Percentiles rank a stretch among this genome's conserved stretches.
Evolutionary conservation across 2,888 invertebrate species (phyloP).

Genomic region (Chironomus tentans): DNA sequence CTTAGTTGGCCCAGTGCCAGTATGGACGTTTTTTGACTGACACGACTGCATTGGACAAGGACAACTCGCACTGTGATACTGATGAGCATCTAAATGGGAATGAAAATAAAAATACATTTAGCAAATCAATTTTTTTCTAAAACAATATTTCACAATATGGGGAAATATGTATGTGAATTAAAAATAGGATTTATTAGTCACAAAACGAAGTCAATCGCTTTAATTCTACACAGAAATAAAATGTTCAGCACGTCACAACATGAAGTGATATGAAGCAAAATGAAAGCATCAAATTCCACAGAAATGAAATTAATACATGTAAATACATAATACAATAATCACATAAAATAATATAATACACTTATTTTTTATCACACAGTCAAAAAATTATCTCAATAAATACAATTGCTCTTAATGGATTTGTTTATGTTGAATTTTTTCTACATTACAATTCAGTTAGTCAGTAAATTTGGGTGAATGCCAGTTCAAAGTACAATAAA

Average conservation of each 20-base stretch:
- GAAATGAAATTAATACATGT: no score
- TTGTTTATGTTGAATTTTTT: no score
- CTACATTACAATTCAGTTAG: no score
- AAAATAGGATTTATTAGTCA: not conserved
- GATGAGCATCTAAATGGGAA: conserved; percentile 37
- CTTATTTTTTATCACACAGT: not conserved
- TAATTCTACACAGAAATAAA: not conserved
- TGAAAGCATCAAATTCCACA: not conserved
- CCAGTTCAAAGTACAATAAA: no score
- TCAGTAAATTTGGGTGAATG: no score
- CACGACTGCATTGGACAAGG: conserved; percentile 88
- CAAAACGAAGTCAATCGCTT: not conserved
- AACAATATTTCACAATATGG: not conserved
- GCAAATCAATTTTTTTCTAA: not conserved
- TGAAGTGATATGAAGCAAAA: not conserved
- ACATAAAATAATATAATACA: not conserved
- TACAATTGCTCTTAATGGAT: not conserved
- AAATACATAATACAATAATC: no score
- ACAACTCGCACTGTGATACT: conserved; percentile 49
- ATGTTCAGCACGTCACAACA: not conserved
- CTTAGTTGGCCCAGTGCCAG: conserved; percentile 59
- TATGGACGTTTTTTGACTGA: conserved; percentile 92
- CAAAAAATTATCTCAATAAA: not conserved
- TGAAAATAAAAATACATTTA: not conserved
- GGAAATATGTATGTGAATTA: not conserved